phyloP scores from a whole-genome alignment of 1,140 invertebrate species.

The Goniozus legneri region DNA sequence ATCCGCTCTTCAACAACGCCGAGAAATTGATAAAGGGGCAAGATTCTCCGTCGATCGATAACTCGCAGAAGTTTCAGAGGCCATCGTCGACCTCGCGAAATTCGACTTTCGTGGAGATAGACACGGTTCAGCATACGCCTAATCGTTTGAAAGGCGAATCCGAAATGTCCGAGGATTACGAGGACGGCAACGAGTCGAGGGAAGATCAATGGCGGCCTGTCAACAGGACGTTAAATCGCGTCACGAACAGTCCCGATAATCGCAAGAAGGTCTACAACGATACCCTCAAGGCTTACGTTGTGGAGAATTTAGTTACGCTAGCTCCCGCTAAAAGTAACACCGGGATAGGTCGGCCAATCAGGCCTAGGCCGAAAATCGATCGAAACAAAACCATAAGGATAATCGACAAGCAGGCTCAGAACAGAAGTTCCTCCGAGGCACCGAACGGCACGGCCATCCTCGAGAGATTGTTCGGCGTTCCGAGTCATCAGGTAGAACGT shows the following conservation, averaged over 20 bases:
- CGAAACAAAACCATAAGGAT: slow-evolving; percentile 21
- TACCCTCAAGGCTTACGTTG: slow-evolving; percentile 41
- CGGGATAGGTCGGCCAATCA: slow-evolving; percentile 38
- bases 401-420: slow-evolving; percentile 2
- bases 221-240: neutral
- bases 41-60: slow-evolving; percentile 13
- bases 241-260: neutral
- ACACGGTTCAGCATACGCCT: slow-evolving; percentile 39
- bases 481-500: neutral
- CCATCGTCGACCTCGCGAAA: slow-evolving; percentile 25
- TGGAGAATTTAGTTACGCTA: slow-evolving; percentile 39
- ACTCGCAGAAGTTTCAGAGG: slow-evolving; percentile 10
- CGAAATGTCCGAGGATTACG: neutral
- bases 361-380: slow-evolving; percentile 37
- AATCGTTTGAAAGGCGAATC: slow-evolving; percentile 9
- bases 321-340: slow-evolving; percentile 44
- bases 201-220: neutral
- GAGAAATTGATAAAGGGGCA: slow-evolving; percentile 22
- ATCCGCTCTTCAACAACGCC: slow-evolving; percentile 20
- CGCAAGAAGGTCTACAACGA: slow-evolving; percentile 41
- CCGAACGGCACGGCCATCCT: slow-evolving; percentile 27
- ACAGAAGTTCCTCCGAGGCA: slow-evolving; percentile 1
- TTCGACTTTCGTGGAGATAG: slow-evolving; percentile 43
- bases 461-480: slow-evolving; percentile 32
- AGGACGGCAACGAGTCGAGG: neutral